Conservation (phyloP, 2,113 vertebrate species). For the Plecotus auritus region DNA sequence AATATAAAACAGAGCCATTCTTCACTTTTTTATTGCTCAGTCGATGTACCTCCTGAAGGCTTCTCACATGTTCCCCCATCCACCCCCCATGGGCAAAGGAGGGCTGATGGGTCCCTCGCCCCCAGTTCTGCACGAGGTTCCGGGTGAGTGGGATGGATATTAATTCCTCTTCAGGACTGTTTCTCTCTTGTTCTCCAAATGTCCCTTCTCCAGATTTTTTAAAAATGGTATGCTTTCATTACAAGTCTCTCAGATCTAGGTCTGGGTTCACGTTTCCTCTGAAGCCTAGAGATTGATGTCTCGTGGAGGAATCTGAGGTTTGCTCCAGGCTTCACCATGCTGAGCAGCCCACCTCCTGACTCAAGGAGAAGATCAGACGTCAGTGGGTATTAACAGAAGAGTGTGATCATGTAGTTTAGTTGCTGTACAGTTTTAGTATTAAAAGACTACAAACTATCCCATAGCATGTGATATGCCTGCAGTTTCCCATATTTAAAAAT, state of each 20-base stretch:
- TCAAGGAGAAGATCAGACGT: background rate
- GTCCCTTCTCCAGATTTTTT: background rate
- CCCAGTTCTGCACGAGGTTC: background rate
- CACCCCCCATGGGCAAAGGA: background rate
- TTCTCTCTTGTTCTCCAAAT: background rate
- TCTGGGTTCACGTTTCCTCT: background rate
- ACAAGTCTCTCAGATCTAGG: background rate
- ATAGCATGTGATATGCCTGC: accelerated
- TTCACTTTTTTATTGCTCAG: background rate
- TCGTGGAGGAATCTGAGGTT: background rate
- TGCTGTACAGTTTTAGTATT: background rate
- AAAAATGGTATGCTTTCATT: background rate
- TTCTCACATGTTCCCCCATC: background rate
- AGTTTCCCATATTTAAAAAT: background rate
- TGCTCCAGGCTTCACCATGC: background rate
- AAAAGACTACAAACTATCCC: background rate
- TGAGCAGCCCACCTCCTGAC: background rate
- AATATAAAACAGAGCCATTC: background rate
- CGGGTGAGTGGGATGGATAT: background rate
- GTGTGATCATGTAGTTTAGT: background rate
- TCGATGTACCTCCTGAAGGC: background rate
- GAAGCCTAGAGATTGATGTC: background rate
- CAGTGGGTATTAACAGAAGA: background rate
- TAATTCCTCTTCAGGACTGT: background rate
- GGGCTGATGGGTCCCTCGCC: background rate